phyloP scores from a whole-genome alignment of 2,797 vertebrate genomes.

The Staurois parvus region DNA sequence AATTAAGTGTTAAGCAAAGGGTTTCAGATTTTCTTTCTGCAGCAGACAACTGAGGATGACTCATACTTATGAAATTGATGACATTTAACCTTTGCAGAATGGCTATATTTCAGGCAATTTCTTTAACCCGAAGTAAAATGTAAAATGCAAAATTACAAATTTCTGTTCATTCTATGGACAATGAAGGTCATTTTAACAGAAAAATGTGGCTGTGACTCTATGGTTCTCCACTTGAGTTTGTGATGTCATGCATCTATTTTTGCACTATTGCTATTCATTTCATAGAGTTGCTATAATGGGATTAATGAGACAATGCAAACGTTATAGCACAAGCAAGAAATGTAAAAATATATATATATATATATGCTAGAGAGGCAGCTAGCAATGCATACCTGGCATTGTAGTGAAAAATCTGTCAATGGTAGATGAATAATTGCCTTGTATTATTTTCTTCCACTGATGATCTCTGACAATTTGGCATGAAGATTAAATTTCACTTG shows the following conservation, averaged over 20 bases:
- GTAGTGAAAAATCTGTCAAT: too few species aligned
- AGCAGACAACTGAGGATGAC: constrained; percentile 12
- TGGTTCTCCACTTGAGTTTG: not conserved
- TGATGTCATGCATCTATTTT: not conserved
- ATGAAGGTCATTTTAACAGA: not conserved
- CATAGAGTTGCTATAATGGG: not conserved
- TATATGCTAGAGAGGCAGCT: too few species aligned
- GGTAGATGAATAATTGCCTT: too few species aligned
- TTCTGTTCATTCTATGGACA: constrained; percentile 8
- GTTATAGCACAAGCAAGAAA: too few species aligned
- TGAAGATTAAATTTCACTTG: not conserved
- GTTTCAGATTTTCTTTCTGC: constrained; percentile 7
- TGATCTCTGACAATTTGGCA: not conserved
- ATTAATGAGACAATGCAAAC: not conserved
- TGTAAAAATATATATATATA: too few species aligned
- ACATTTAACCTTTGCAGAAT: constrained; percentile 37
- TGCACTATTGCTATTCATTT: not conserved
- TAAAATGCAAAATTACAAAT: not conserved
- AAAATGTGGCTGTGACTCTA: not conserved
- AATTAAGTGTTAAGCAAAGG: constrained; percentile 11
- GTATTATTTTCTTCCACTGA: not conserved
- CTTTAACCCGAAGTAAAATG: not conserved
- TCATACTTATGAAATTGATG: not conserved
- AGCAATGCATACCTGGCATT: too few species aligned
- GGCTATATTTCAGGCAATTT: not conserved